Percentiles rank a stretch among this genome's conserved stretches.
Evolutionary conservation across 2,888 invertebrate species (phyloP).

Genomic region (Ferdinandea cuprea): DNA sequence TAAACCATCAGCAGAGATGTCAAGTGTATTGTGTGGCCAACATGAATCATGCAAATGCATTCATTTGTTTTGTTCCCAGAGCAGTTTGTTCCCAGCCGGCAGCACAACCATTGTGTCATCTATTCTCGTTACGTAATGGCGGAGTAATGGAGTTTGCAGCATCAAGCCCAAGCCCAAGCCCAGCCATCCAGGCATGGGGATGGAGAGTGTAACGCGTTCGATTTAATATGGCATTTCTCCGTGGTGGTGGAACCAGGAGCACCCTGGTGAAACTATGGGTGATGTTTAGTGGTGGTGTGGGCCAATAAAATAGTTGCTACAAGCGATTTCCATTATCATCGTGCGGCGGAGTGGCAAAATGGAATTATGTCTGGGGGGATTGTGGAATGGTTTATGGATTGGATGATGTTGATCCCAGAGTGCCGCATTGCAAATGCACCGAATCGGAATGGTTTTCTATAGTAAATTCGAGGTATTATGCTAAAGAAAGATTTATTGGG

Average conservation of each 20-base stretch:
- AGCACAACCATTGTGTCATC: constrained; percentile 1
- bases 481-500: not conserved
- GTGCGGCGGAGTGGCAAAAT: constrained; percentile 14
- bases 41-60: constrained; percentile 17
- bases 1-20: constrained; percentile 34
- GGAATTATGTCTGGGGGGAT: constrained; percentile 35
- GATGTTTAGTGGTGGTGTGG: constrained; percentile 10
- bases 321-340: constrained; percentile 39
- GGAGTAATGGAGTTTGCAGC: not conserved
- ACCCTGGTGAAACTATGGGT: not conserved
- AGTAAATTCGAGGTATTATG: constrained; percentile 30
- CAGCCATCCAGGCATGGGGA: not conserved
- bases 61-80: constrained; percentile 12
- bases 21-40: constrained; percentile 19
- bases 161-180: not conserved
- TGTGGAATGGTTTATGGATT: constrained; percentile 33
- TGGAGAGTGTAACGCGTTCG: not conserved
- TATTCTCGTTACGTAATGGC: constrained; percentile 23
- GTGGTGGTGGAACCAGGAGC: not conserved
- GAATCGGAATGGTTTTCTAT: constrained; percentile 19
- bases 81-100: not conserved
- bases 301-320: constrained; percentile 22
- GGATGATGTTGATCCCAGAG: constrained; percentile 14
- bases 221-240: constrained; percentile 7
- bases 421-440: constrained; percentile 31